These are phyloP conservation scores for Catostylus mosaicus DNA, from an alignment of 30 jellyfish, hydroid and myxozoan genomes.

Conservation along the genomic window DNA sequence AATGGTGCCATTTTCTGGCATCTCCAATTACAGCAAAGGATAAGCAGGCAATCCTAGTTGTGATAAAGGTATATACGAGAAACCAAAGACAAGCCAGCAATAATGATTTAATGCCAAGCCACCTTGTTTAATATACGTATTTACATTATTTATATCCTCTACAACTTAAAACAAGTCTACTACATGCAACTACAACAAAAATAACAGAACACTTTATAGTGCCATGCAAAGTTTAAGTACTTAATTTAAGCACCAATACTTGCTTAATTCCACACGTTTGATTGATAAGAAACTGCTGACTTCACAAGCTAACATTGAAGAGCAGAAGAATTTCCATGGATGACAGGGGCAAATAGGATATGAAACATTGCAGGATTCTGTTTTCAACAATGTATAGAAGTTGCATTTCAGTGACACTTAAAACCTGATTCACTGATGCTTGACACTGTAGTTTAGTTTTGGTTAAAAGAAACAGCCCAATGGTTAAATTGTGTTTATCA, in stretches of 20 bases:
- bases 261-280: neutral
- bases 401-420: too few relatives aligned
- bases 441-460: too few relatives aligned
- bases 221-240: neutral
- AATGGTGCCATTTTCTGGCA: too few relatives aligned
- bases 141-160: conserved; percentile 3
- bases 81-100: too few relatives aligned
- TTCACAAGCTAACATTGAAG: neutral
- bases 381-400: too few relatives aligned
- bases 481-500: too few relatives aligned
- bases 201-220: too few relatives aligned
- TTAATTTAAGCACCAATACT: neutral
- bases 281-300: neutral
- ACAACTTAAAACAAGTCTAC: neutral
- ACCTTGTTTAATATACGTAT: neutral
- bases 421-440: too few relatives aligned
- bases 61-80: too few relatives aligned
- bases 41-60: too few relatives aligned
- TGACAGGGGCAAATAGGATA: neutral
- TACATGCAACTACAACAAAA: neutral
- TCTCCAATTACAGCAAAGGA: too few relatives aligned
- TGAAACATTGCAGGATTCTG: neutral
- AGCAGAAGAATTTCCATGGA: neutral
- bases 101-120: neutral
- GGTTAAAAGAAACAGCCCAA: too few relatives aligned